Evolutionary conservation across 2,888 invertebrate species (phyloP).

Genomic region (Julus scandinavius): DNA sequence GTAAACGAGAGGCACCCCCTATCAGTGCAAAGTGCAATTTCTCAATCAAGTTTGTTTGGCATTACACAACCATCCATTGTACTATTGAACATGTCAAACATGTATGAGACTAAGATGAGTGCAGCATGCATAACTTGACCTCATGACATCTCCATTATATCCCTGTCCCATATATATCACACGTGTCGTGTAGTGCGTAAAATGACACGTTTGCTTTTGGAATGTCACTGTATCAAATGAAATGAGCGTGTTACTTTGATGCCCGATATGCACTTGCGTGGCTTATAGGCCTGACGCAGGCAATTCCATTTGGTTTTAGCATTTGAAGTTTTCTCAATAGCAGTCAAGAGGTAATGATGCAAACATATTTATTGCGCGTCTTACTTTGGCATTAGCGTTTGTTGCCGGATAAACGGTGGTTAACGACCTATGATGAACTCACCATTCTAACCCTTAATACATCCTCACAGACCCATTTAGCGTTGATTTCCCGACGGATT

Average conservation of each 20-base stretch:
- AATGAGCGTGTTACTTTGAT: too few relatives aligned
- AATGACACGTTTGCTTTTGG: too few relatives aligned
- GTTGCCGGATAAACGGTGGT: slow-evolving; percentile 42
- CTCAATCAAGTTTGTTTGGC: neutral
- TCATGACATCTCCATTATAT: too few relatives aligned
- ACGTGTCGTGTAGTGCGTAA: too few relatives aligned
- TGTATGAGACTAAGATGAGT: too few relatives aligned
- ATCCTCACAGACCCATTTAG: slow-evolving; percentile 29
- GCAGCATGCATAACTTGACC: too few relatives aligned
- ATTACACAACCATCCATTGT: too few relatives aligned
- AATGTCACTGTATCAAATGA: neutral
- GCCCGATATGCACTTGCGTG: neutral
- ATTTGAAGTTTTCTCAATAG: slow-evolving; percentile 38
- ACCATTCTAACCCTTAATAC: slow-evolving; percentile 42
- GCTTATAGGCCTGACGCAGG: neutral
- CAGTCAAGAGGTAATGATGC: slow-evolving; percentile 29
- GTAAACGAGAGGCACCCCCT: neutral
- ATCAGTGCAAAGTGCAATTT: neutral
- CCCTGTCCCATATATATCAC: too few relatives aligned
- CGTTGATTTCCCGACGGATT: slow-evolving; percentile 42
- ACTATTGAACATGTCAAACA: too few relatives aligned
- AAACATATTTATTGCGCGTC: slow-evolving; percentile 13
- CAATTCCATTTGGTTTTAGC: slow-evolving; percentile 35
- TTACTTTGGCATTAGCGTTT: slow-evolving; percentile 31
- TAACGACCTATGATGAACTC: slow-evolving; percentile 42